These are phyloP conservation scores for Chymomyza caudatula DNA, from an alignment of 2,888 invertebrate species.

Conservation along the genomic window DNA sequence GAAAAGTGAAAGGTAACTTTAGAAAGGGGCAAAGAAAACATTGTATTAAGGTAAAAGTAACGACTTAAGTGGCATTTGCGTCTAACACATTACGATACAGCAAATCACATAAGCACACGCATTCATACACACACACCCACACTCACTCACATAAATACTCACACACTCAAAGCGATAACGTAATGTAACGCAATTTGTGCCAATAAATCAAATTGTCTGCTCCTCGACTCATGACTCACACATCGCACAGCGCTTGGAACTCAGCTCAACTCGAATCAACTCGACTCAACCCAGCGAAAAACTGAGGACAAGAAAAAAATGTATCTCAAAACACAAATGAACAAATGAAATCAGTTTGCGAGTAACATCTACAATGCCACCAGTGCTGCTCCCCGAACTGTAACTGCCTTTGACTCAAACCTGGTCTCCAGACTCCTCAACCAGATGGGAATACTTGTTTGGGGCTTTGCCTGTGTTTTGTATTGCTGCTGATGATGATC, in stretches of 20 bases:
- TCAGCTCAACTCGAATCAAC: slow-evolving; percentile 13
- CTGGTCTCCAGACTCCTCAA: slow-evolving; percentile 2
- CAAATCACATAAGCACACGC: background rate
- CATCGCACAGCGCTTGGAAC: slow-evolving; percentile 3
- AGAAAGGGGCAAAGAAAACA: background rate
- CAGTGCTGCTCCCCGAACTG: background rate
- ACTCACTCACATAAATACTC: slow-evolving; percentile 9
- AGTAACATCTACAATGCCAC: background rate
- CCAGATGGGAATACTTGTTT: slow-evolving; percentile 51
- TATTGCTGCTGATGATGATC: slow-evolving; percentile 41
- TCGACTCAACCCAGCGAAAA: slow-evolving; percentile 6
- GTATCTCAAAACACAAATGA: background rate
- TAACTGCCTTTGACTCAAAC: background rate
- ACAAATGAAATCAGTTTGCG: slow-evolving; percentile 9
- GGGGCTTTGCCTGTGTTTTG: slow-evolving; percentile 42
- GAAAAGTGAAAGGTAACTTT: background rate
- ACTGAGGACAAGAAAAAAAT: slow-evolving; percentile 15
- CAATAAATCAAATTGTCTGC: slow-evolving; percentile 66
- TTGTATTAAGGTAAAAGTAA: slow-evolving; percentile 33
- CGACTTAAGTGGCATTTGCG: slow-evolving; percentile 19
- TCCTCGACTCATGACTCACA: background rate
- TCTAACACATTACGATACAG: background rate
- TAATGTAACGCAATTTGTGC: slow-evolving; percentile 67
- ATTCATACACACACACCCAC: slow-evolving; percentile 8
- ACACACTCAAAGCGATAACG: slow-evolving; percentile 56